Evolutionary conservation across 2,113 vertebrate genomes (phyloP).

Genomic region (Oenanthe melanoleuca): DNA sequence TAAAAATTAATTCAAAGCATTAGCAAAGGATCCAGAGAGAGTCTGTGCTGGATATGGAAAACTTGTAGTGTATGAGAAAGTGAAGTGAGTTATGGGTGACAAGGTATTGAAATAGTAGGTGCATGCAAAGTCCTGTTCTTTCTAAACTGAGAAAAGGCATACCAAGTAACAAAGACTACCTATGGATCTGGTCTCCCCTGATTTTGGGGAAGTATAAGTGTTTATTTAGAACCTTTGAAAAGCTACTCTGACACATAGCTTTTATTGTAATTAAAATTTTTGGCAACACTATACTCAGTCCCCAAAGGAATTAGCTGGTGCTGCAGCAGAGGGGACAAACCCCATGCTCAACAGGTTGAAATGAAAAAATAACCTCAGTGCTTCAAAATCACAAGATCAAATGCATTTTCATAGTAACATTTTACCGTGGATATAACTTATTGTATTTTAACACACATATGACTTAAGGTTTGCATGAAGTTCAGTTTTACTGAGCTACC

Average conservation of each 20-base stretch:
- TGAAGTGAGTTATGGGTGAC: neutral
- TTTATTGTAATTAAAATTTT: neutral
- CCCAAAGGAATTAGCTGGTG: neutral
- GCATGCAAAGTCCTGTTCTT: neutral
- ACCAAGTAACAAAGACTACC: neutral
- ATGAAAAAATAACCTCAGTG: neutral
- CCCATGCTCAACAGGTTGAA: neutral
- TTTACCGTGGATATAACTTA: neutral
- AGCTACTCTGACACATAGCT: neutral
- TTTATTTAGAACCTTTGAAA: neutral
- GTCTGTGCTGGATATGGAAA: neutral
- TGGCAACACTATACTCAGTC: neutral
- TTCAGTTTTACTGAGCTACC: neutral
- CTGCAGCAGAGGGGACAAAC: neutral
- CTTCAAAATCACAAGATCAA: neutral
- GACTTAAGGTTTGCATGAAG: neutral
- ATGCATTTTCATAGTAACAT: neutral
- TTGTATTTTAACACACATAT: neutral
- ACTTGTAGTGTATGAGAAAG: neutral
- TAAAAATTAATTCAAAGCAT: slow-evolving; percentile 24
- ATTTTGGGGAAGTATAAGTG: neutral
- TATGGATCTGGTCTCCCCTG: neutral
- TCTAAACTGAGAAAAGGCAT: neutral
- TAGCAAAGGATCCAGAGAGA: neutral
- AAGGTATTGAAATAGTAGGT: neutral